A percentile compares a stretch with the other conserved stretches of the same genome.
These are phyloP conservation scores for Narcine bancroftii DNA, from an alignment of 2,113 vertebrate genomes.

Conservation along the genomic window DNA sequence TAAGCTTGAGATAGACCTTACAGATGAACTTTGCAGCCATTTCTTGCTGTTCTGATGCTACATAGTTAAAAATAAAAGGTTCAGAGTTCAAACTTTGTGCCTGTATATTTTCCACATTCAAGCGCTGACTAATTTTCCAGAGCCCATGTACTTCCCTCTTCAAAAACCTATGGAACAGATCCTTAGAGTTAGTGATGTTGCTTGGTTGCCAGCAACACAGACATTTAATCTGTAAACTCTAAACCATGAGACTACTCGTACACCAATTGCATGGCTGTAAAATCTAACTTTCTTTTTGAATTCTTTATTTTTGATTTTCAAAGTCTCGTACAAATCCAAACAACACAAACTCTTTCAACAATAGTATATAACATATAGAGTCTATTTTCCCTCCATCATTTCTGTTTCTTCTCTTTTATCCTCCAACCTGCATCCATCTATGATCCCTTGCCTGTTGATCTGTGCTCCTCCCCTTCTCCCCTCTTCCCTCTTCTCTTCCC, in stretches of 20 bases:
- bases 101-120: too few species aligned
- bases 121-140: neutral
- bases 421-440: too few species aligned
- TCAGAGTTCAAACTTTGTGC: neutral
- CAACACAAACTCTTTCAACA: too few species aligned
- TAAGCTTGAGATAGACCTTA: neutral
- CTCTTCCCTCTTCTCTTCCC: too few species aligned
- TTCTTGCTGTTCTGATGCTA: neutral
- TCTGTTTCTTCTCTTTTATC: too few species aligned
- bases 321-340: too few species aligned
- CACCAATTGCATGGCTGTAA: neutral
- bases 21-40: neutral
- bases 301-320: neutral
- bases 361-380: too few species aligned
- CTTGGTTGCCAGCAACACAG: neutral
- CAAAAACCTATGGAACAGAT: neutral
- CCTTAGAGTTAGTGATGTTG: neutral
- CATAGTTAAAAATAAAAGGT: neutral
- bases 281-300: neutral
- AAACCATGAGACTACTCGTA: neutral
- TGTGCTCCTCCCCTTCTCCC: too few species aligned
- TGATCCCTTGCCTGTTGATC: too few species aligned
- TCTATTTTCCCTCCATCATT: too few species aligned
- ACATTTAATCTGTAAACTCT: neutral
- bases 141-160: neutral